Percentiles rank a stretch among this genome's conserved stretches.
Conservation (phyloP, 2,797 vertebrate species). For the Eulemur rubriventer region DNA sequence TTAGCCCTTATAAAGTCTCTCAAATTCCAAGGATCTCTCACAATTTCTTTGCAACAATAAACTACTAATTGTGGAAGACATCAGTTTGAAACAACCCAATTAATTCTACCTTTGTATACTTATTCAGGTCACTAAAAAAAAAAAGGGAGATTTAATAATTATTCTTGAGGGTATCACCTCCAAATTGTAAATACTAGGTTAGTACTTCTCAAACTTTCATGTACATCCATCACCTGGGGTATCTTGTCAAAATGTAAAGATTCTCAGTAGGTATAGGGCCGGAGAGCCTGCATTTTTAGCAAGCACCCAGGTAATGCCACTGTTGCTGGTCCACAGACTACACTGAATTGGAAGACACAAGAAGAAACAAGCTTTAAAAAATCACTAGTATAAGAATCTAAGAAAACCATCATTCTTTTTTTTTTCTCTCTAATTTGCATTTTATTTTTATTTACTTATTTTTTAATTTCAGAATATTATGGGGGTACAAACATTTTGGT, state of each 20-base stretch:
- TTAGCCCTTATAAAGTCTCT: not conserved
- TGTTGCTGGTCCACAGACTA: not conserved
- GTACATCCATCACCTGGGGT: not conserved
- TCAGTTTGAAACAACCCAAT: not conserved
- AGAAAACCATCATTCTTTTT: too few species aligned
- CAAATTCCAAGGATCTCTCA: not conserved
- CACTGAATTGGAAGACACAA: not conserved
- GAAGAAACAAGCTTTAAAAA: not conserved
- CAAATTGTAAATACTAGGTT: not conserved
- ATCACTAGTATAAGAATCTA: not conserved
- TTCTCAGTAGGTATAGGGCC: not conserved
- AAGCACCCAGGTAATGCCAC: not conserved
- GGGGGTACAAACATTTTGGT: too few species aligned
- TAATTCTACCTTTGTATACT: not conserved
- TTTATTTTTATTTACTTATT: too few species aligned
- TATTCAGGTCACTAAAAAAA: constrained; percentile 13
- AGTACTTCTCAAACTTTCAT: not conserved
- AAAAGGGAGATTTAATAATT: constrained; percentile 4
- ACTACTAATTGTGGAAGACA: not conserved
- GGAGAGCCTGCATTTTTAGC: not conserved
- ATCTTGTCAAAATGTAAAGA: constrained; percentile 1
- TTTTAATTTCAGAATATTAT: too few species aligned
- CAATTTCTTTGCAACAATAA: not conserved
- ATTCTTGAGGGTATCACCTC: not conserved
- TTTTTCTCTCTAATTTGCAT: too few species aligned